A percentile compares a stretch with the other conserved stretches of the same genome.
Evolutionary conservation across 2,888 invertebrate genomes (phyloP).

Genomic region (Cantharis rufa): DNA sequence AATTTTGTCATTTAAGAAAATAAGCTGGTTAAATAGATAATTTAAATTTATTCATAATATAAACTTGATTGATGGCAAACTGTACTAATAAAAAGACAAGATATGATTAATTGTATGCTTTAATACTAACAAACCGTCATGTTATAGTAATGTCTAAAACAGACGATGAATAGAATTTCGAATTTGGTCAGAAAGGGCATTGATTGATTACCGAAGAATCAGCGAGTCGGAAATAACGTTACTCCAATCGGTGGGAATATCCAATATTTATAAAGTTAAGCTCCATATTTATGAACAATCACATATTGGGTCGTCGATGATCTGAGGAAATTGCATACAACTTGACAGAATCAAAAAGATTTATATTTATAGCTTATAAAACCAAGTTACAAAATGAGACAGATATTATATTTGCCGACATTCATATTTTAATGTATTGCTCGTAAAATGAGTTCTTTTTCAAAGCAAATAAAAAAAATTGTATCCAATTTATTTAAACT

Average conservation of each 20-base stretch:
- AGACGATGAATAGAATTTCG: conserved; percentile 26
- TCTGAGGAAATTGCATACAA: conserved; percentile 22
- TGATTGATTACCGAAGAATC: conserved; percentile 34
- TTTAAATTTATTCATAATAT: conserved; percentile 14
- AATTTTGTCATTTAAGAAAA: neutral
- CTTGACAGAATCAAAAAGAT: conserved; percentile 11
- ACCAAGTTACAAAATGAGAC: neutral
- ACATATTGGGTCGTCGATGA: conserved; percentile 23
- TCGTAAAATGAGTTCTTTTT: neutral
- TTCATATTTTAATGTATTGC: neutral
- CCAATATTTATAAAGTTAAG: conserved; percentile 32
- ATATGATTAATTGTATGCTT: conserved; percentile 27
- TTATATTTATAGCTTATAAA: conserved; percentile 21
- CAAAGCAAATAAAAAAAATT: neutral
- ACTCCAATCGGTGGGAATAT: conserved; percentile 27
- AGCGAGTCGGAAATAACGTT: conserved; percentile 29
- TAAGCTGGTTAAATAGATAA: neutral
- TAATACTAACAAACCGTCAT: conserved; percentile 25
- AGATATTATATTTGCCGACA: neutral
- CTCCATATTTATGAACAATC: conserved; percentile 34
- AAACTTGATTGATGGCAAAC: conserved; percentile 14
- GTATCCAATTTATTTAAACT: neutral
- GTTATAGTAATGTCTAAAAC: conserved; percentile 24
- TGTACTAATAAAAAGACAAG: conserved; percentile 16
- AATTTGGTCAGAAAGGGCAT: conserved; percentile 25